Evolutionary conservation across 2,113 vertebrate species (phyloP).

Genomic region (Benitochromis conjunctus): DNA sequence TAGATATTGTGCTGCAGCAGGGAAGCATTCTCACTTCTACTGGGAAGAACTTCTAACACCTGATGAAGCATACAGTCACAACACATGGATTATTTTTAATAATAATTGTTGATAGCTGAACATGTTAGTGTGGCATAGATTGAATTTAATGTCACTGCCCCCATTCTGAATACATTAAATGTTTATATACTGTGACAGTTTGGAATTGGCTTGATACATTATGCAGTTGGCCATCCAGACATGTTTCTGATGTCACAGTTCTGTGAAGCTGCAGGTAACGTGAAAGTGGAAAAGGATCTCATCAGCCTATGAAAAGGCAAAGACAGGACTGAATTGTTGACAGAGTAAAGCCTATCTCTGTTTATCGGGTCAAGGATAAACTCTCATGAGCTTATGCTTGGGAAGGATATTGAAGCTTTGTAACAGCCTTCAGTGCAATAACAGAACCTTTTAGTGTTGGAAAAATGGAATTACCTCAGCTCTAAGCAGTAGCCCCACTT

Average conservation of each 20-base stretch:
- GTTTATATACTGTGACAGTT: neutral
- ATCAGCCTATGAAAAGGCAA: constrained; percentile 15
- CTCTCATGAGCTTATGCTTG: constrained; percentile 32
- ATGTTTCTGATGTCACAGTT: neutral
- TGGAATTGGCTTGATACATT: neutral
- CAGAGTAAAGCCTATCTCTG: constrained; percentile 14
- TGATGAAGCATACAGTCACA: neutral
- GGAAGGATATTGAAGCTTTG: constrained; percentile 24
- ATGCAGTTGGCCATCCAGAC: neutral
- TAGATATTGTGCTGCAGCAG: neutral
- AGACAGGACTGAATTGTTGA: constrained; percentile 33
- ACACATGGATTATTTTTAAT: neutral
- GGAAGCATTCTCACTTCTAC: neutral
- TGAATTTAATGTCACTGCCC: neutral
- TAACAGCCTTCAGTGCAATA: constrained; percentile 19
- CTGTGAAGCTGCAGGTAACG: neutral
- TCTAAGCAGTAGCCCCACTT: neutral
- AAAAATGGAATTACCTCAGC: constrained; percentile 20
- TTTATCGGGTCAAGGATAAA: constrained; percentile 41
- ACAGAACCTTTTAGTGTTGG: neutral
- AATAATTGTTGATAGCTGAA: neutral
- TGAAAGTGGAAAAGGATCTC: constrained; percentile 4
- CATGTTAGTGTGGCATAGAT: neutral
- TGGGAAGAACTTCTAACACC: neutral
- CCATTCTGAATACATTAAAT: neutral